Evolutionary conservation across 2,888 invertebrate species (phyloP).

Genomic region (Digitonthophagus gazella): DNA sequence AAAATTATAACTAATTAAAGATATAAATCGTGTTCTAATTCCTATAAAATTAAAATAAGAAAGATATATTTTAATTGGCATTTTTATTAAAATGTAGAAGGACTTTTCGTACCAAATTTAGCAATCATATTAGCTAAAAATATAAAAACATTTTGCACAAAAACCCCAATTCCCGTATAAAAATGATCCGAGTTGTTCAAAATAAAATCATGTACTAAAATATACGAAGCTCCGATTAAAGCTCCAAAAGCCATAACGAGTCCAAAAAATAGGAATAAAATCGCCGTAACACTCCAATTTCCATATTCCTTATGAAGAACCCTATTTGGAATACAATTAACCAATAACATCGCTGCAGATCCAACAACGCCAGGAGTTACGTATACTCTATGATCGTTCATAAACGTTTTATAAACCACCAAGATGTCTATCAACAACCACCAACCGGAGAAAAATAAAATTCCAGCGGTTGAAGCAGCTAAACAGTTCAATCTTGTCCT

Average conservation of each 20-base stretch:
- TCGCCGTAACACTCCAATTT: slow-evolving; percentile 29
- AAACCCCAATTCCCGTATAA: slow-evolving; percentile 41
- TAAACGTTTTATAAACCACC: slow-evolving; percentile 26
- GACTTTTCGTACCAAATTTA: slow-evolving; percentile 31
- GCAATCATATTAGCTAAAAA: slow-evolving; percentile 37
- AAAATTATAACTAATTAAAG: too few species aligned
- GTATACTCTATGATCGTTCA: slow-evolving; percentile 32
- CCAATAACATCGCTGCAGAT: slow-evolving; percentile 35
- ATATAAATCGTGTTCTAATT: too few species aligned
- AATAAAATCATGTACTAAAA: slow-evolving; percentile 40
- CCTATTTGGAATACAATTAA: slow-evolving; percentile 36
- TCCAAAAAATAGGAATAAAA: slow-evolving; percentile 35
- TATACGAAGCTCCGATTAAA: slow-evolving; percentile 38
- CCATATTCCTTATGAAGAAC: slow-evolving; percentile 31
- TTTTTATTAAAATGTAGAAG: neutral
- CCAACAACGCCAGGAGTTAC: slow-evolving; percentile 37
- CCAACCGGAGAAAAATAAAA: slow-evolving; percentile 41
- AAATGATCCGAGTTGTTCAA: slow-evolving; percentile 30
- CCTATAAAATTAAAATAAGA: neutral
- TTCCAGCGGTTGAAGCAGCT: slow-evolving; percentile 32
- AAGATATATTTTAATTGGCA: too few species aligned
- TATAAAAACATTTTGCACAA: slow-evolving; percentile 39
- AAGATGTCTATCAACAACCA: slow-evolving; percentile 42
- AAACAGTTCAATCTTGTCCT: slow-evolving; percentile 31
- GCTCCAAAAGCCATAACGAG: slow-evolving; percentile 40